These are phyloP conservation scores for Elachura formosa DNA, from an alignment of 2,113 vertebrate species.

Conservation along the genomic window DNA sequence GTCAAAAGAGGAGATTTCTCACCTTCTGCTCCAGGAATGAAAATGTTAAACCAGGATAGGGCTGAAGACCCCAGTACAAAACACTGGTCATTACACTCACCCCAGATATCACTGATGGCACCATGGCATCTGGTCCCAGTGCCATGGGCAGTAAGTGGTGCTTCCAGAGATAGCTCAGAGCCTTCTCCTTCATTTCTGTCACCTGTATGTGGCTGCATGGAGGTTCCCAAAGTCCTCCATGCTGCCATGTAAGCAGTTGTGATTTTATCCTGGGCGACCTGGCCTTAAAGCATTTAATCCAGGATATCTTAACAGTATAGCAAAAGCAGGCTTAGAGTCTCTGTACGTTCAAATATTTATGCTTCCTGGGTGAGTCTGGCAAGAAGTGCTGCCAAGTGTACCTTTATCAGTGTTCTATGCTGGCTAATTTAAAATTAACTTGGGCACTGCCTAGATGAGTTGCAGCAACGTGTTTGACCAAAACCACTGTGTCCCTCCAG, in stretches of 20 bases:
- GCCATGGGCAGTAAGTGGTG: not conserved
- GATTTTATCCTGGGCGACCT: not conserved
- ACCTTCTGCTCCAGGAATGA: not conserved
- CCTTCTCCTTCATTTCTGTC: not conserved
- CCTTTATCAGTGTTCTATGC: constrained; percentile 1
- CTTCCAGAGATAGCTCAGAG: not conserved
- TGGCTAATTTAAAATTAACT: constrained; percentile 49
- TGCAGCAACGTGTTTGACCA: not conserved
- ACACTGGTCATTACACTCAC: not conserved
- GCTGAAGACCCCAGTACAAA: not conserved
- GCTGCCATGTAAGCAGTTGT: not conserved
- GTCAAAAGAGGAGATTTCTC: not conserved
- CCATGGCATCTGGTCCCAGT: rapidly evolving
- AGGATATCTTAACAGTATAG: not conserved
- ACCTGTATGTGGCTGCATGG: rapidly evolving
- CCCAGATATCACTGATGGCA: not conserved
- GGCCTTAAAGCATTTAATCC: not conserved
- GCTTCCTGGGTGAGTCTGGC: constrained; percentile 52
- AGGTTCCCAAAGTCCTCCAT: not conserved
- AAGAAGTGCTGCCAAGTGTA: constrained; percentile 1
- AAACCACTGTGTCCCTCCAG: not conserved
- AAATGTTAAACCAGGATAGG: not conserved
- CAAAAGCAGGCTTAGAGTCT: not conserved
- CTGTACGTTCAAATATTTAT: constrained; percentile 58
- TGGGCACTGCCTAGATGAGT: not conserved